Evolutionary conservation across 2,113 vertebrate species (phyloP), one percentile per base, ranked within the genome.

Genomic region (Pelodiscus sinensis): DNA sequence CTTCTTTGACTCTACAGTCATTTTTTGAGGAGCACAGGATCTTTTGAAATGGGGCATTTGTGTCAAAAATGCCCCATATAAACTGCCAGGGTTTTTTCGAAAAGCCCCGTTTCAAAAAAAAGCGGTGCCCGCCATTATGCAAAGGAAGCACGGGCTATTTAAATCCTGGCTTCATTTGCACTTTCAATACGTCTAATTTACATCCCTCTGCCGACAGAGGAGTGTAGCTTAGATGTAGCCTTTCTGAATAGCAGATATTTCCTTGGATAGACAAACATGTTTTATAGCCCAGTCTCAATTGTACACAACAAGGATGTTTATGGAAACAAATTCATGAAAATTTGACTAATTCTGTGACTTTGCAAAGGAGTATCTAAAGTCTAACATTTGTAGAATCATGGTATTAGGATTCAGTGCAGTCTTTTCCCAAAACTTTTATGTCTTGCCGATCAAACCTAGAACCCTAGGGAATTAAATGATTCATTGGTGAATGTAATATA

Each of bases 361-460:
- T 81, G 88, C 58, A 92, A 94, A 94, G 82, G 1, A 24, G 88
- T 89, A 94, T 75, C 62, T 87, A 88, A 91, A 92, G 85, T 31
- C 54, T 79, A 86, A 88, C 86, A 92, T 94, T 92, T 90, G 31
- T 82, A 90, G 90, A 91, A 62, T 62, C 62, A 9, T 73, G 77
- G 65, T 58, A 52, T 62, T 88, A 84, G 21, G 65, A 1, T 13
- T 88, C 65, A 78, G 85, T 52, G 3, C 13, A 90, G 82, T 87
- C 52, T 8, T 85, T 94, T 94, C 29, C 88, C 50, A 92, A 82
- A 93, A 92, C 0, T 89, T 92, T 94, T 68, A 93, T 89, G 81
- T 4, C n/a, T 85, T 83, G 12, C 4, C 88, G 35, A 90, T 9
- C 1, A 22, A 2, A 5, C 1, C 5, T 2, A 24, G 87, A 58